A percentile compares a stretch with the other conserved stretches of the same genome.
phyloP scores from a whole-genome alignment of 2,113 vertebrate species.

The Forbesichthys papilliferus region DNA sequence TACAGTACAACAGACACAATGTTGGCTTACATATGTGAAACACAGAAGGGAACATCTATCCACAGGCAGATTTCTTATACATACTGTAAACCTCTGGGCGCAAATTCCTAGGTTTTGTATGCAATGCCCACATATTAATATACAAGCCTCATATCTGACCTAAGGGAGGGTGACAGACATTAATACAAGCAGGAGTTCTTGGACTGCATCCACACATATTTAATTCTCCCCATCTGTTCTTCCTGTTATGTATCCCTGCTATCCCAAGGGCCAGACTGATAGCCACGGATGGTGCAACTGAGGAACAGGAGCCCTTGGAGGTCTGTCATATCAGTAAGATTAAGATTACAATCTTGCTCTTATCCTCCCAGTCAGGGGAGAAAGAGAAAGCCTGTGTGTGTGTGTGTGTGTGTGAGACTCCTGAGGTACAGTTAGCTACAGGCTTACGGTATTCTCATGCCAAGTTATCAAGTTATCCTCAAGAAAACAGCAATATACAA shows the following conservation, averaged over 20 bases:
- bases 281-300: conserved; percentile 18
- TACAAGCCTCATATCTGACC: too few species aligned
- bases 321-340: conserved; percentile 50
- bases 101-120: too few species aligned
- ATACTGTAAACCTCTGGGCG: too few species aligned
- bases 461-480: too few species aligned
- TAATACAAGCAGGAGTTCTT: conserved; percentile 32
- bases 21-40: too few species aligned
- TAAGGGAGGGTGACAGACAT: conserved; percentile 3
- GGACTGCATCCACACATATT: conserved; percentile 22
- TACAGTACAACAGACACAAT: too few species aligned
- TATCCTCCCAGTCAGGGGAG: conserved; percentile 19
- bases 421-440: too few species aligned
- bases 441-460: too few species aligned
- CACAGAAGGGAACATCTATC: too few species aligned
- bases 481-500: too few species aligned
- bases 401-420: background rate
- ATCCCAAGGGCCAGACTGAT: conserved; percentile 26
- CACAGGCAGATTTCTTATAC: too few species aligned
- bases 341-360: conserved; percentile 50
- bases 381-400: background rate
- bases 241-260: conserved; percentile 31
- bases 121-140: too few species aligned
- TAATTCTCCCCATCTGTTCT: conserved; percentile 24
- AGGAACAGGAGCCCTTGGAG: conserved; percentile 23